Evolutionary conservation across 2,888 invertebrate species (phyloP), one percentile per base, ranked within the genome.

Genomic region (Tridacna gigas): DNA sequence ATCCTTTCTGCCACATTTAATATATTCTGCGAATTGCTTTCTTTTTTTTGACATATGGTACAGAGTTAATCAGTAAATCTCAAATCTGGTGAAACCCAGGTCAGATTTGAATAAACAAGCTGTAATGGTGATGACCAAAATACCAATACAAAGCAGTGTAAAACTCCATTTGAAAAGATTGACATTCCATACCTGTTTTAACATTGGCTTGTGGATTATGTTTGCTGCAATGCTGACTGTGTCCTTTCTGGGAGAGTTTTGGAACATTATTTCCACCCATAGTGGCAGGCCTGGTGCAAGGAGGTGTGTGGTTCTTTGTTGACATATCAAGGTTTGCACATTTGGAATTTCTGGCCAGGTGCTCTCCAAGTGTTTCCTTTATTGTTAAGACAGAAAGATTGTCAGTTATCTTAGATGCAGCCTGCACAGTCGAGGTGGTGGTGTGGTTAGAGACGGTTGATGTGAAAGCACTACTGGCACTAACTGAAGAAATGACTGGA

Each of bases 271-370:
- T 92, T 15, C 93, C 93, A 56, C 93, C 93, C 20, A 93, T 76
- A 28, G 93, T 91, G 18, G 90, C 90, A 60, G 93, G 93, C 51
- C 93, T 86, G 7, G 91, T 90, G 83, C 91, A 91, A 4, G 92
- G 92, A 26, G 92, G 92, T 13, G 81, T 83, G 51, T 88, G 86
- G 56, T 67, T 83, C 45, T 78, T 79, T 7, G 37, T 66, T 4
- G 78, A 80, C 67, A 51, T 74, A 5, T 76, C 75, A 37, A 84
- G 77, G 69, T 82, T 85, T 15, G 84, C 60, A 82, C 86, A 84
- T 63, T 84, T 83, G 73, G 48, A 77, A 61, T 80, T 77, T 45
- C 83, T 78, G 28, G 79, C 82, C 67, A 86, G 74, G 65, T 88
- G 83, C 69, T 84, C 86, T 74, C 86, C 82, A 18, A 83, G 73